These are phyloP conservation scores for Tetragnatha versicolor DNA, from an alignment of 1,140 invertebrate genomes.

Conservation along the genomic window DNA sequence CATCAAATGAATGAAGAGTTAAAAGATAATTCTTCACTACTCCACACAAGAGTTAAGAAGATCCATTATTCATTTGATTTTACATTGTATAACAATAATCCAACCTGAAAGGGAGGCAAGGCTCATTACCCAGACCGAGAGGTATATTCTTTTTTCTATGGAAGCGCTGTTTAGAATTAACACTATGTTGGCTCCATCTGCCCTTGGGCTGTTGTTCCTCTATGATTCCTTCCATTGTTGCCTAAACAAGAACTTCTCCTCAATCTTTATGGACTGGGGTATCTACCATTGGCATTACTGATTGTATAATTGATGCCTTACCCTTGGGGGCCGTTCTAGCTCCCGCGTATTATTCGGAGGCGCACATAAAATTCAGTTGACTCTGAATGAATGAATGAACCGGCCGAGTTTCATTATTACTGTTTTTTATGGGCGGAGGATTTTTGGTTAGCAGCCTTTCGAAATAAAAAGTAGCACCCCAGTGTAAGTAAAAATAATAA, in stretches of 20 bases:
- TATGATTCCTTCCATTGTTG: no score
- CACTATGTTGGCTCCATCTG: not conserved
- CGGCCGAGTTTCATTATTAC: not conserved
- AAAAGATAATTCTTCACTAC: no score
- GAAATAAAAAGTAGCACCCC: slow-evolving; percentile 9
- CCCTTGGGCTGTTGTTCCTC: slow-evolving; percentile 18
- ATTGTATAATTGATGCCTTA: slow-evolving; percentile 44
- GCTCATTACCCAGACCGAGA: no score
- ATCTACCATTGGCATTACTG: slow-evolving; percentile 24
- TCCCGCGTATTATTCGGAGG: not conserved
- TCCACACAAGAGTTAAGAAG: no score
- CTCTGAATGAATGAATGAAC: slow-evolving; percentile 13
- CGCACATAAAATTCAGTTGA: slow-evolving; percentile 36
- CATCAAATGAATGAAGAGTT: no score
- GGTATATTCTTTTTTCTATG: not conserved
- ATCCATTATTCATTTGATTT: no score
- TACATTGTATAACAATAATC: no score
- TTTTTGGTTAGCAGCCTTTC: slow-evolving; percentile 47
- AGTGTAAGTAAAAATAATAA: not conserved
- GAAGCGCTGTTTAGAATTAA: not conserved
- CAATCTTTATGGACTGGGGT: no score
- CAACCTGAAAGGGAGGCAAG: no score
- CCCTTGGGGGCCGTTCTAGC: not conserved
- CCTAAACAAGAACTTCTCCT: no score
- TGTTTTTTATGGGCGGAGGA: slow-evolving; percentile 7